Percentiles rank a stretch among this genome's conserved stretches.
These are phyloP conservation scores for Strigamia crassipes DNA, from an alignment of 2,888 invertebrate genomes.

Conservation along the genomic window DNA sequence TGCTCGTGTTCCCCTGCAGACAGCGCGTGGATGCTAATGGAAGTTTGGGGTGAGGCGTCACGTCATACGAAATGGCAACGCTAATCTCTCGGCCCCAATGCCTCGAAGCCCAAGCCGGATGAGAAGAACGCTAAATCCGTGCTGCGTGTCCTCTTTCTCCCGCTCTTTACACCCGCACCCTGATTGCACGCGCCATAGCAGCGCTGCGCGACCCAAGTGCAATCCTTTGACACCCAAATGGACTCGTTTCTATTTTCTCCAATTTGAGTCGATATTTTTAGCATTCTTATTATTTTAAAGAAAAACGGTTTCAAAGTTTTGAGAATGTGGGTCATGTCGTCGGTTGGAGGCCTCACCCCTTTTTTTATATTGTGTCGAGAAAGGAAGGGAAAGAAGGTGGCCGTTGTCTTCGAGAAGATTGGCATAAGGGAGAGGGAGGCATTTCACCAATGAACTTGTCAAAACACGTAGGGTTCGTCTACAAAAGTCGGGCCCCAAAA, in stretches of 20 bases:
- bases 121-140: slow-evolving; percentile 22
- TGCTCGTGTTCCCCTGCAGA: slow-evolving; percentile 19
- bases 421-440: slow-evolving; percentile 33
- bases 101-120: slow-evolving; percentile 35
- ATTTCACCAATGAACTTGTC: slow-evolving; percentile 39
- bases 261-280: neutral
- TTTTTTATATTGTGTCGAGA: neutral
- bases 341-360: slow-evolving; percentile 11
- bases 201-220: neutral
- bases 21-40: slow-evolving; percentile 40
- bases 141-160: slow-evolving; percentile 40
- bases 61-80: slow-evolving; percentile 24
- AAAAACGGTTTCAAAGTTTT: neutral
- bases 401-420: slow-evolving; percentile 32
- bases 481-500: slow-evolving; percentile 42
- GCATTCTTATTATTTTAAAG: neutral
- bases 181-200: slow-evolving; percentile 16
- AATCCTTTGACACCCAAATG: slow-evolving; percentile 2
- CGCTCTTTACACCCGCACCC: slow-evolving; percentile 40
- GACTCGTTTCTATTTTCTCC: neutral
- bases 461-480: slow-evolving; percentile 38
- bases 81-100: slow-evolving; percentile 34
- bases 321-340: neutral
- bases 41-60: slow-evolving; percentile 8
- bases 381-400: slow-evolving; percentile 25